Evolutionary conservation across 2,797 vertebrate genomes (phyloP).

Genomic region (Melopsittacus undulatus): DNA sequence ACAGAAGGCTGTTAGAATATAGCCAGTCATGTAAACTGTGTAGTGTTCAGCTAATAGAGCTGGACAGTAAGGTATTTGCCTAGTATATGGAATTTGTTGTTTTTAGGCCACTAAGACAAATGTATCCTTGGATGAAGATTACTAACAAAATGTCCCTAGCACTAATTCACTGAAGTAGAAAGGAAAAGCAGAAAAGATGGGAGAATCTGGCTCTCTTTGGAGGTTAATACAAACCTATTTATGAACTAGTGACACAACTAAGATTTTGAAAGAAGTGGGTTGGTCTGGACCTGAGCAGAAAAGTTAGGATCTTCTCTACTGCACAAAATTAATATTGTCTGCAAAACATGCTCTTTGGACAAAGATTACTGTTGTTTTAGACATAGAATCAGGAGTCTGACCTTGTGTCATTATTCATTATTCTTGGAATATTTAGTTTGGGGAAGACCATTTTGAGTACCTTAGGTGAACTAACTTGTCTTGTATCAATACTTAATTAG

Average conservation of each 20-base stretch:
- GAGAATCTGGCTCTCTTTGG: not conserved
- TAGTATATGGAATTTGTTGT: not conserved
- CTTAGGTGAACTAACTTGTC: not conserved
- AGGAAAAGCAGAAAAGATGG: not conserved
- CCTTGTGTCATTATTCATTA: not conserved
- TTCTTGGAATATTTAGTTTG: not conserved
- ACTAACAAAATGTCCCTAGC: not conserved
- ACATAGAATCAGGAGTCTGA: not conserved
- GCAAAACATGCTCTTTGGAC: not conserved
- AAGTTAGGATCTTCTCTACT: not conserved
- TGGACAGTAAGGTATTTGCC: too few relatives aligned
- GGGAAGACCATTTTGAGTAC: not conserved
- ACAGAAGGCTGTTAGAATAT: not conserved
- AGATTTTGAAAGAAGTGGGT: not conserved
- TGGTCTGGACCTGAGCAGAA: not conserved
- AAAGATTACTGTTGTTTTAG: not conserved
- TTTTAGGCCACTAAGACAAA: not conserved
- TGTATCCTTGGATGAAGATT: rapidly evolving
- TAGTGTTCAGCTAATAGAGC: not conserved
- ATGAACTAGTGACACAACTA: not conserved
- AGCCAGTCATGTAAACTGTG: not conserved
- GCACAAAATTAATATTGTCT: not conserved
- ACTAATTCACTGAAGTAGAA: not conserved
- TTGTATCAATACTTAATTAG: not conserved
- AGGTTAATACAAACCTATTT: not conserved